Base-by-base conservation (phyloP, 2,888 invertebrate genomes). In the Maniola hyperantus region DNA sequence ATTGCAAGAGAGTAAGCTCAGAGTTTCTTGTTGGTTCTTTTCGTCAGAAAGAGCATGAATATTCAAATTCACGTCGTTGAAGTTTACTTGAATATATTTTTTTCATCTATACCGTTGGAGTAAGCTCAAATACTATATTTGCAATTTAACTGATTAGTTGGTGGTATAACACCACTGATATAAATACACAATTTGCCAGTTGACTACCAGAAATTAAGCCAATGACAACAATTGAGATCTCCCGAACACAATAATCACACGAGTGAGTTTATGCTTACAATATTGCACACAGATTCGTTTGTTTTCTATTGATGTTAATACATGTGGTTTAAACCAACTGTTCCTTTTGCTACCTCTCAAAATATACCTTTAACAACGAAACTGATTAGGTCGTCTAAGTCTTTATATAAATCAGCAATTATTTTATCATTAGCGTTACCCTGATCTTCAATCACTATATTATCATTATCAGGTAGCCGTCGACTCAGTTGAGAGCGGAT, bases 401-500 rank as follows among this genome's bases (percentile, higher is more conserved):
- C 34, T 58, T 39, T 42, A 36, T 53, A 44, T 34, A 18, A 60
- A 61, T 62, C 39, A 66, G 39, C 55, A 64, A 64, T 48, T 60
- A 61, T 72, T 62, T 68, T 68, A 78, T 78, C 76, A 79, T 79
- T 78, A 83, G 84, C 82, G 75, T 82, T 85, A 88, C 88, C 89
- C 88, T 88, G 90, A 88, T 84, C 77, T 74, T 80, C 81, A 80
- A 84, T 86, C 85, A 85, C 87, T 84, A 76, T 83, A 78, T 79
- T 76, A 78, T 82, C 79, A 84, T 82, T 79, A 82, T 84, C 87
- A 85, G 85, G 84, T 79, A 77, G 80, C 79, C 76, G 70, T 72
- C 67, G 46, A 7, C 71, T 78, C 76, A 71, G 70, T 68, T 74
- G 80, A 78, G 78, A 87, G 85, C 86, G 85, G 88, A 72, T 74